Evolutionary conservation across 2,888 invertebrate species (phyloP).

Genomic region (Cistogaster globosa): DNA sequence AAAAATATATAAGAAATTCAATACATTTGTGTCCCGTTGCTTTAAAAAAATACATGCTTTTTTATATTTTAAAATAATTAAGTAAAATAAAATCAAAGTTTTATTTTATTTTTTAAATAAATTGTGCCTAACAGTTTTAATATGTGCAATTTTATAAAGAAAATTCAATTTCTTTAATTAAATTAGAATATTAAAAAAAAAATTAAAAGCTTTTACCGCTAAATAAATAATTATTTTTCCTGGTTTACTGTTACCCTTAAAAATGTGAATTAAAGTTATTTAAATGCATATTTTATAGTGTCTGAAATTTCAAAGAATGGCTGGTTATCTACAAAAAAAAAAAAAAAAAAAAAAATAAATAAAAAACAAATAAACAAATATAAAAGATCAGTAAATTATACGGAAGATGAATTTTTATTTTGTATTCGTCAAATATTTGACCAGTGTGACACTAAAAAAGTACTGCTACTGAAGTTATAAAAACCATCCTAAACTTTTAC

Average conservation of each 20-base stretch:
- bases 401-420: too few relatives aligned
- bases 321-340: conserved; percentile 18
- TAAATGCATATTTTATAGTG: neutral
- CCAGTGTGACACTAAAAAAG: too few relatives aligned
- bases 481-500: too few relatives aligned
- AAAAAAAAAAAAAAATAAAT: neutral
- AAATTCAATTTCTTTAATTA: conserved; percentile 29
- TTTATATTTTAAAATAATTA: conserved; percentile 29
- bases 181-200: neutral
- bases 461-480: too few relatives aligned
- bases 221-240: neutral
- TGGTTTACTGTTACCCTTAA: neutral
- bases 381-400: too few relatives aligned
- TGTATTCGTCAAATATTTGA: too few relatives aligned
- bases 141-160: conserved; percentile 59
- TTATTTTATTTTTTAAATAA: conserved; percentile 52
- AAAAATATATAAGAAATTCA: conserved; percentile 23
- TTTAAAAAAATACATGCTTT: conserved; percentile 36
- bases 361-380: neutral
- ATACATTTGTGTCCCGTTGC: conserved; percentile 53
- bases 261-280: neutral
- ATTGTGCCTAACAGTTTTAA: conserved; percentile 72
- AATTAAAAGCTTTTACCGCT: too few relatives aligned
- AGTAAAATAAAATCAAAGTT: conserved; percentile 20
- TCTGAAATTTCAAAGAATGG: neutral